Conservation (phyloP, 2,888 invertebrate species). For the Meghimatium bilineatum region DNA sequence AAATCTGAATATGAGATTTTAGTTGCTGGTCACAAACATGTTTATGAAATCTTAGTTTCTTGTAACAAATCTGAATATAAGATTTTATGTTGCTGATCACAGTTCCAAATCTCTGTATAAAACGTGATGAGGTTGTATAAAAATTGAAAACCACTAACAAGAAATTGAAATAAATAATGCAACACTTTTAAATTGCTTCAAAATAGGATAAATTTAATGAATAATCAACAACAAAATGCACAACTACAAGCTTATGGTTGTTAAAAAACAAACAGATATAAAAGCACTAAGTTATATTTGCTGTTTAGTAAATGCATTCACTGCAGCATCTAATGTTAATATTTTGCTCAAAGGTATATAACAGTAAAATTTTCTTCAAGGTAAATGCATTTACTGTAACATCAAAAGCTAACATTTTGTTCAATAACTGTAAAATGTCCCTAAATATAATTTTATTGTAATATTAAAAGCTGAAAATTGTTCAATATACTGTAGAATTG, state of each 20-base stretch:
- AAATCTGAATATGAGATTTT: too few species aligned
- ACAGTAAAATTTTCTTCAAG: background rate
- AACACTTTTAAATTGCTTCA: background rate
- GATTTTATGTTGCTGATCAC: too few species aligned
- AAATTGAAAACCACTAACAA: background rate
- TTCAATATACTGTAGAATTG: too few species aligned
- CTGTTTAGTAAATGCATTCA: conserved; percentile 2
- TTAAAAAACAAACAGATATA: conserved; percentile 5
- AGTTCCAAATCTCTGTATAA: too few species aligned
- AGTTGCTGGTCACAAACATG: too few species aligned
- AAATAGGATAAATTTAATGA: conserved; percentile 22
- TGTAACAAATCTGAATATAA: too few species aligned
- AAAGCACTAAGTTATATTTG: background rate
- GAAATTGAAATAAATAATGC: background rate
- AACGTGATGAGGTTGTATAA: too few species aligned
- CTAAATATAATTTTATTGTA: too few species aligned
- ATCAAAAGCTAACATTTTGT: too few species aligned
- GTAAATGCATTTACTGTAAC: too few species aligned
- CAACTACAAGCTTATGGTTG: conserved; percentile 20
- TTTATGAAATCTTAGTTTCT: too few species aligned
- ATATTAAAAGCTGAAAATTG: too few species aligned
- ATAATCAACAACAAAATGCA: conserved; percentile 6
- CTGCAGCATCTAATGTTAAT: background rate
- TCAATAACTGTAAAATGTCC: background rate
- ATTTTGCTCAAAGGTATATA: background rate